A percentile compares a stretch with the other conserved stretches of the same genome.
phyloP scores from a whole-genome alignment of 1,140 invertebrate genomes.

The Zeugodacus cucurbitae region DNA sequence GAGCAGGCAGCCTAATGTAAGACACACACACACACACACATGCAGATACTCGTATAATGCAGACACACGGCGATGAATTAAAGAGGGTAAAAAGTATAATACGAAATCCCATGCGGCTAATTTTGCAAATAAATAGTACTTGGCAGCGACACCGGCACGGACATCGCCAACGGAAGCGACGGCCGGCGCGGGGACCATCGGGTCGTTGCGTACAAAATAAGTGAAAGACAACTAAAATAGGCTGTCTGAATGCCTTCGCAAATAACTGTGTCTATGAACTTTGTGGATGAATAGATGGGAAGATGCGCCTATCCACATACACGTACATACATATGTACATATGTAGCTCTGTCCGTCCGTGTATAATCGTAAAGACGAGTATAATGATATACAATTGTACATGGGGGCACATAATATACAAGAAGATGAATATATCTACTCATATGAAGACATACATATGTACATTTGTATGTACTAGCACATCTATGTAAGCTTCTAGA shows the following conservation, averaged over 20 bases:
- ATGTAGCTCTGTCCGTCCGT: too few relatives aligned
- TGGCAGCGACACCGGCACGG: conserved; percentile 26
- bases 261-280: conserved; percentile 38
- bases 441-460: background rate
- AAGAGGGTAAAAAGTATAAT: background rate
- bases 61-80: background rate
- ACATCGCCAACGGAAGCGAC: background rate
- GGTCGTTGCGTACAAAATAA: conserved; percentile 21
- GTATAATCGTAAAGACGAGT: too few relatives aligned
- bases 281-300: conserved; percentile 10
- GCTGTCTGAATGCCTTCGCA: conserved; percentile 30
- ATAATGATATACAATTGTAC: too few relatives aligned
- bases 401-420: too few relatives aligned
- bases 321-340: background rate
- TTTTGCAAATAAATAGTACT: conserved; percentile 18
- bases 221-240: conserved; percentile 2
- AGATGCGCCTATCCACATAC: background rate
- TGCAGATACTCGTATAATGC: background rate
- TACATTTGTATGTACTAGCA: background rate
- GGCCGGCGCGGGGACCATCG: background rate
- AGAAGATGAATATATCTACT: too few relatives aligned
- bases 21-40: background rate
- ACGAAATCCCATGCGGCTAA: conserved; percentile 29
- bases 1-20: background rate
- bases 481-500: background rate